Evolutionary conservation across 2,888 invertebrate genomes (phyloP), one percentile per base, ranked within the genome.

Genomic region (Macaria notata): DNA sequence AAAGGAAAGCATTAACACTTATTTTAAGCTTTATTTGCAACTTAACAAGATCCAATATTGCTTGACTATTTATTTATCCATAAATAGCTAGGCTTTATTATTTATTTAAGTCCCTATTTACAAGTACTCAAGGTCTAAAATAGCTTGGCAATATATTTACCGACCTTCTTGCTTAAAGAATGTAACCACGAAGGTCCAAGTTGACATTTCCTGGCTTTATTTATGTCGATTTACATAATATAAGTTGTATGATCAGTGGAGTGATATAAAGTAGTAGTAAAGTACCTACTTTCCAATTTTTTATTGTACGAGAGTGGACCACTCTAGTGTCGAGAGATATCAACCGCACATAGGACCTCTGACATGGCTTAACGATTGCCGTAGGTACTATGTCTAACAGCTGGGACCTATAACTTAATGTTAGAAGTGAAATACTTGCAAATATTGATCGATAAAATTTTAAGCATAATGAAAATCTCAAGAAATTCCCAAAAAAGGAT

Each of bases 171-270:
- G 48, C 31, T 29, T 39, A 19, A 38, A 49, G 49, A 54, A 49
- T 54, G 54, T 33, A 48, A 19, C 44, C 45, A 33, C 33, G 55
- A 55, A 55, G 55, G 55, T 46, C 41, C 31, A 9, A 31, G 48
- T 31, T 42, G 19, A 29, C 41, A 49, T 49, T 55, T 55, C 55
- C 55, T 19, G 49, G 55, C 6, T 9, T 56, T 42, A 31, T 19
- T 19, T 19, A 19, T 19, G 19, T 19, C 19, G 19, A 47, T 48
- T 39, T 56, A 52, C 44, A 50, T 50, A 50, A 3, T 44, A 50
- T 19, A 43, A n/a, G 39, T 31, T 41, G n/a, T 42, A 41, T 31
- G 30, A 4, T 42, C 29, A 7, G 31, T 19, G 19, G 19, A 19
- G 19, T 19, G 19, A 19, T 19, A 19, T 19, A 19, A 19, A 19